Evolutionary conservation across 1,140 invertebrate genomes (phyloP), one percentile per base, ranked within the genome.

Genomic region (Plectrocnemia conspersa): DNA sequence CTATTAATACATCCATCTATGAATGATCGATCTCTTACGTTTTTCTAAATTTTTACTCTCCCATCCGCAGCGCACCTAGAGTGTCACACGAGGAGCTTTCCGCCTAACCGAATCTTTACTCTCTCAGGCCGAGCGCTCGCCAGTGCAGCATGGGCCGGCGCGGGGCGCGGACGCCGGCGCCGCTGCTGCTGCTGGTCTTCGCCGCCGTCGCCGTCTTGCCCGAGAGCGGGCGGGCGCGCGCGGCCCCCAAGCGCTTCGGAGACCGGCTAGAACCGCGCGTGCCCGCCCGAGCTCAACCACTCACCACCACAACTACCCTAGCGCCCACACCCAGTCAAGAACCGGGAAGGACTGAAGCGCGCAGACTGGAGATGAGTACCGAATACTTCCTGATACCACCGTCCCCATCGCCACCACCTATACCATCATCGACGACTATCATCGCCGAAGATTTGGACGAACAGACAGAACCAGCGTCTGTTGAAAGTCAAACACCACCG

Each of bases 381-480:
- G 86, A 88, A 66, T 88, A 84, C 66, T 88, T 87, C 66, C 70
- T 86, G 47, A 77, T 87, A 58, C 84, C 83, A 9, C 68, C 74
- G 56, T 63, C 65, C 27, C 61, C 65, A 11, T 61, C 57, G 25
- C 69, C 65, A 44, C 59, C 68, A 40, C 57, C 64, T 32, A 54
- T 64, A 64, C 71, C 1, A 64, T 67, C 13, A 53, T 65, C 21
- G 52, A 61, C 11, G 3, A 27, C 29, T 11, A 50, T 38, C 15
- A 24, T 22, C 55, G 56, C 54, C 33, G 56, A n/a, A 56, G 52
- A 27, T 62, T 55, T 44, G 41, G 49, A 3, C 57, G 62, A 29
- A 19, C 54, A 52, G 46, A 58, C 19, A 29, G 53, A 52, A 40
- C 48, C 27, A 47, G 18, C 57, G 4, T 35, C 57, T 5, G 70